Base-by-base conservation (phyloP, 2,888 invertebrate genomes). In the Serrognathus titanus region DNA sequence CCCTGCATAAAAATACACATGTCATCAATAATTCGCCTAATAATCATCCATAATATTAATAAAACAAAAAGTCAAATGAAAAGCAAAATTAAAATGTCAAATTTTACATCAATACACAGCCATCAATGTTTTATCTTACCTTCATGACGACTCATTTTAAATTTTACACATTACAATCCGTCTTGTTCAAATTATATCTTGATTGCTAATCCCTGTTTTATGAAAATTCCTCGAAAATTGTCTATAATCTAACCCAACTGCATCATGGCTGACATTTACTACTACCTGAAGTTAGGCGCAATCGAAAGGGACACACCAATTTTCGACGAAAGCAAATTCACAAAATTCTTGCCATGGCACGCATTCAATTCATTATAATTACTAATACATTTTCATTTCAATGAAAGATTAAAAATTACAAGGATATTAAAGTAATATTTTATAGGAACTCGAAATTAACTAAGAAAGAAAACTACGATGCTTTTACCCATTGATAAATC, bases 1-100 rank as follows among this genome's bases (percentile, higher is more conserved):
- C 84, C 97, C 98, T 95, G 78, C 69, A 83, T 83, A 71, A 74
- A 62, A 64, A 63, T 39, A 60, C 61, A 57, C 2, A 45, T 39
- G n/a, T 51, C 41, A 51, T 51, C 8, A 9, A n/a, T 16, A 48
- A 7, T 48, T 24, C n/a, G 20, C 20, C 31, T 31, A 48, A n/a
- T 12, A 35, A 31, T 11, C 20, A 10, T 9, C 11, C 11, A 48
- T 9, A n/a, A 20, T 8, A 16, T 10, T 11, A 53, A 24, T 48
- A 20, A 45, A 11, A n/a, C 35, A 46, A 51, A 38, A 37, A 41
- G 45, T 55, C 35, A 38, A 35, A 37, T 31, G 35, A 41, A 37
- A n/a, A 43, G 36, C 36, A 9, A 12, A 7, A 51, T 11, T 11
- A 39, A 37, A 24, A 10, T 7, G 38, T 36, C 12, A 7, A 37